phyloP scores from a whole-genome alignment of 2,113 vertebrate genomes.

The Istiophorus platypterus region DNA sequence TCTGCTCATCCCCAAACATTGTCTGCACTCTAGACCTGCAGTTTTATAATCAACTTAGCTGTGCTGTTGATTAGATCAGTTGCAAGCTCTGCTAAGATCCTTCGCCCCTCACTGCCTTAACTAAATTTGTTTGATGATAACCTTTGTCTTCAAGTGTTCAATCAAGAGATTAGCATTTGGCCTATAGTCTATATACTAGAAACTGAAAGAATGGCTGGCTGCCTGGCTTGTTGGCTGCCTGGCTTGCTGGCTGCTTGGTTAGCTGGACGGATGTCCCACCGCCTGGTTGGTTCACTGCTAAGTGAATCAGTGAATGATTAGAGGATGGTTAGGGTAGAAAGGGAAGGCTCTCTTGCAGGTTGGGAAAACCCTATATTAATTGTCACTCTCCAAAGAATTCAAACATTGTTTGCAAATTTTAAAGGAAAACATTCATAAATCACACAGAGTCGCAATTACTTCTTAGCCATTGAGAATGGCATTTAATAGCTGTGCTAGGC shows the following conservation, averaged over 20 bases:
- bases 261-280: slow-evolving; percentile 4
- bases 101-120: slow-evolving; percentile 69
- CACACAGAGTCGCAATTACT: not conserved
- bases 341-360: not conserved
- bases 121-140: slow-evolving; percentile 77
- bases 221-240: slow-evolving; percentile 17
- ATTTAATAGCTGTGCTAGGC: not conserved
- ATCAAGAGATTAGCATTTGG: slow-evolving; percentile 76
- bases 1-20: slow-evolving; percentile 30
- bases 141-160: slow-evolving; percentile 78
- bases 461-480: not conserved
- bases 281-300: not conserved
- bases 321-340: slow-evolving; percentile 6
- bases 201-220: slow-evolving; percentile 41
- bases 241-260: slow-evolving; percentile 8
- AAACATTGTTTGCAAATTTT: slow-evolving; percentile 8
- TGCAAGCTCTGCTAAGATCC: slow-evolving; percentile 64
- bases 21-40: slow-evolving; percentile 61
- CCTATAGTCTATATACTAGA: slow-evolving; percentile 63
- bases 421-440: slow-evolving; percentile 10
- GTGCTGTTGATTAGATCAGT: slow-evolving; percentile 80
- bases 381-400: slow-evolving; percentile 2
- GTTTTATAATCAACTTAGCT: slow-evolving; percentile 77
- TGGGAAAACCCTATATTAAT: not conserved
- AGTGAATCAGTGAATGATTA: slow-evolving; percentile 26